Base-by-base conservation (phyloP, 2,797 vertebrate species). In the Rhodeus uyekii region DNA sequence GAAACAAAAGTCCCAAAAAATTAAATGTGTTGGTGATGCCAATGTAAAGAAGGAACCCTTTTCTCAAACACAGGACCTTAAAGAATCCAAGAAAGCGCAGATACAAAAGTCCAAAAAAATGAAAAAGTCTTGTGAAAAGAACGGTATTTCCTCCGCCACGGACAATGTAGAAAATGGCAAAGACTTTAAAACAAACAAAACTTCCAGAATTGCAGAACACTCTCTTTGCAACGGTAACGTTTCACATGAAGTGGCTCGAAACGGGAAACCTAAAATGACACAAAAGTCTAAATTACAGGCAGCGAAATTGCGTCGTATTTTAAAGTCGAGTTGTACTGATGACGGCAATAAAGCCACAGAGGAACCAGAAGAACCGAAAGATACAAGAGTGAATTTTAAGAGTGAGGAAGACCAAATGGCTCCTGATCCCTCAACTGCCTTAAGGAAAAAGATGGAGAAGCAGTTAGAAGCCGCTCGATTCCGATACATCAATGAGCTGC, bases 401-500 rank as follows among this genome's bases (percentile, higher is more conserved):
- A 22, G 13, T 9, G 29, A 50, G 24, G 58, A 89, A 68, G 83
- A 44, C 16, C 29, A 68, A 18, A 84, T 6, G 53, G 7, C 12
- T 61, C 29, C 61, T 8, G 91, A 93, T 74, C 91, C 91, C 81
- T 93, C 95, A 0, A 88, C 85, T 16, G 89, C 88, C 1, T 89
- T 97, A 68, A 93, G 96, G n/a, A 88, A 88, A 0, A 95, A 95
- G 27, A 97, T 97, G 97, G 92, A 95, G 86, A 94, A 94, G 69
- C 94, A 95, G 0, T 88, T 99, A 82, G 94, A 96, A n/a, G 89
- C 94, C 0, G 97, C 96, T 1, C 95, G 95, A 13, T 99, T 99
- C 92, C 97, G 97, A 39, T 96, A 94, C 89, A 95, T 99, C 55
- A 99, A 98, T 1, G 93, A 99, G 84, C 91, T 95, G 80, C 87